Conservation (phyloP, 2,113 vertebrate species). For the Theropithecus gelada region DNA sequence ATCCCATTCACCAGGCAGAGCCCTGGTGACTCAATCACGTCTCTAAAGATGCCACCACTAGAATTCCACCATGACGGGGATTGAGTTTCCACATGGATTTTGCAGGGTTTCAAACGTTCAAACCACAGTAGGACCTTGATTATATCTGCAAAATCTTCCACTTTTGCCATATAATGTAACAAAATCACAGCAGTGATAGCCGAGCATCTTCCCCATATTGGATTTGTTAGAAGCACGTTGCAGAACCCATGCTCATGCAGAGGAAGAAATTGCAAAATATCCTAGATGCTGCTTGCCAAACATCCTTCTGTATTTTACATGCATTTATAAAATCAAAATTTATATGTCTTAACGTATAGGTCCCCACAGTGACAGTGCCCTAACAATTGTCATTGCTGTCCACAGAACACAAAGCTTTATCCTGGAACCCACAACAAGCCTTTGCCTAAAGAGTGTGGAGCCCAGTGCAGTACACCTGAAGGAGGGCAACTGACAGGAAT, state of each 20-base stretch:
- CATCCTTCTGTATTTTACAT: accelerated
- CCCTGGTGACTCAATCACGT: too few relatives aligned
- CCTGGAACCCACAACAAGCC: too few relatives aligned
- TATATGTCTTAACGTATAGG: accelerated
- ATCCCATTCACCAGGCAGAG: neutral
- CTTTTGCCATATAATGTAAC: accelerated
- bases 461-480: accelerated
- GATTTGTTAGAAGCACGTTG: neutral
- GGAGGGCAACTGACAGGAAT: neutral
- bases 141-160: neutral
- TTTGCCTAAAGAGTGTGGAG: too few relatives aligned
- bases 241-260: accelerated
- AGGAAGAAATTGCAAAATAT: neutral
- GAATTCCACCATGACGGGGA: accelerated
- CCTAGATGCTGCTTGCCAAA: accelerated
- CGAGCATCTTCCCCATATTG: accelerated
- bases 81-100: accelerated
- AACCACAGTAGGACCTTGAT: neutral
- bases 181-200: accelerated
- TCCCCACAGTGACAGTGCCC: accelerated
- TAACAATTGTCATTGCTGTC: neutral
- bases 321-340: too few relatives aligned
- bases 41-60: neutral
- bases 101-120: neutral
- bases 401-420: accelerated